A percentile compares a stretch with the other conserved stretches of the same genome.
phyloP scores from a whole-genome alignment of 2,888 invertebrate genomes.

The Crematogaster levior region DNA sequence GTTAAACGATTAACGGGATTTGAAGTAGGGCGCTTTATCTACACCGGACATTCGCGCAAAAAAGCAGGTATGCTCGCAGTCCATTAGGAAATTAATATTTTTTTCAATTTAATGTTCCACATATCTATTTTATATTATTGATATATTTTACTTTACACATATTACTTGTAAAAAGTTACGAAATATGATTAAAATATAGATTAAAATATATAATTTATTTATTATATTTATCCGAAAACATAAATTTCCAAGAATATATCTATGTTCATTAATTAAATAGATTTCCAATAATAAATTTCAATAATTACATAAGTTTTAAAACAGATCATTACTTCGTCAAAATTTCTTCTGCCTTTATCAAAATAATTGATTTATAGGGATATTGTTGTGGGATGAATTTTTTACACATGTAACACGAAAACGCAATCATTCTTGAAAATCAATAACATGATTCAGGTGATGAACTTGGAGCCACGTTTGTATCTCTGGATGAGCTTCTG shows the following conservation, averaged over 20 bases:
- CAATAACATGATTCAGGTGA: constrained; percentile 80
- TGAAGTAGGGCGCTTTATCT: constrained; percentile 90
- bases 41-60: constrained; percentile 88
- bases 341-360: not conserved
- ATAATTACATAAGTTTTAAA: not conserved
- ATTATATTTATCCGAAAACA: not conserved
- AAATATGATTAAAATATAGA: not conserved
- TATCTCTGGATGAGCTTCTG: constrained; percentile 90
- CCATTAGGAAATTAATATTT: not conserved
- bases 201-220: not conserved
- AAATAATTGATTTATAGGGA: not conserved
- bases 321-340: not conserved
- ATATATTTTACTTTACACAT: not conserved
- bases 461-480: constrained; percentile 88
- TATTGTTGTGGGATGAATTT: not conserved
- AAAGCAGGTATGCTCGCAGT: constrained; percentile 72
- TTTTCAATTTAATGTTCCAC: not conserved
- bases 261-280: not conserved
- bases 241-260: not conserved
- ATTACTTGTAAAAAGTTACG: not conserved
- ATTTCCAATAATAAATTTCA: not conserved
- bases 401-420: not conserved
- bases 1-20: constrained; percentile 91
- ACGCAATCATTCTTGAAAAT: not conserved
- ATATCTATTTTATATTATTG: not conserved